A percentile compares a stretch with the other conserved stretches of the same genome.
Conservation (phyloP, 2,888 invertebrate genomes). For the Aproaerema taeniolella region DNA sequence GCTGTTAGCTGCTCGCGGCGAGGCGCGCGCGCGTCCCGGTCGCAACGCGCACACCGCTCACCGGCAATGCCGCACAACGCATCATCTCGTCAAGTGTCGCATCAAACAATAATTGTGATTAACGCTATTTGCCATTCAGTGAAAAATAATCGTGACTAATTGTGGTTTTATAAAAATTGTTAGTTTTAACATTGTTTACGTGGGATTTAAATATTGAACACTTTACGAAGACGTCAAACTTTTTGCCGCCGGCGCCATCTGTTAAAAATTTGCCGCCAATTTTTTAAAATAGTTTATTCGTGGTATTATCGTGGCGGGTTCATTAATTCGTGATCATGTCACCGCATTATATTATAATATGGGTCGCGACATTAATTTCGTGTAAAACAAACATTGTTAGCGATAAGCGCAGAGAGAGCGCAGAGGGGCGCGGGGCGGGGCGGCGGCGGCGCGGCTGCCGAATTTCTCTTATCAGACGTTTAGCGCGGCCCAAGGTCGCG, state of each 20-base stretch:
- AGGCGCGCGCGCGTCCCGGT: constrained; percentile 61
- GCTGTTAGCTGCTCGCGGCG: constrained; percentile 59
- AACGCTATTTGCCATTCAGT: constrained; percentile 9
- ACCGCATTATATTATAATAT: constrained; percentile 45
- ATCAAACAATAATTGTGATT: constrained; percentile 27
- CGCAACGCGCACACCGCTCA: constrained; percentile 29
- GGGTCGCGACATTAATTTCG: constrained; percentile 55
- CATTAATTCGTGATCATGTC: constrained; percentile 53
- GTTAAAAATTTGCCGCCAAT: too few relatives aligned
- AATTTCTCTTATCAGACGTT: constrained; percentile 68
- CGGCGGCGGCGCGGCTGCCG: constrained; percentile 39
- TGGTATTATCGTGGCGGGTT: constrained; percentile 37
- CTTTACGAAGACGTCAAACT: too few relatives aligned
- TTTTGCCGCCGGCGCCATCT: too few relatives aligned
- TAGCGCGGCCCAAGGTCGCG: constrained; percentile 62
- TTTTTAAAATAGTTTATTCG: too few relatives aligned
- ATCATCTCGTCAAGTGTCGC: constrained; percentile 37
- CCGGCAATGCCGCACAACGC: constrained; percentile 22
- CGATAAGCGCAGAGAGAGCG: constrained; percentile 50
- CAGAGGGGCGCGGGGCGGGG: constrained; percentile 21
- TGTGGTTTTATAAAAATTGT: not conserved
- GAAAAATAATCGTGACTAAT: constrained; percentile 15
- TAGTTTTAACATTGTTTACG: constrained; percentile 6
- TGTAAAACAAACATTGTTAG: constrained; percentile 60
- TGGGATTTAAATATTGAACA: constrained; percentile 11